These are phyloP conservation scores for Dendroctonus ponderosae DNA, from an alignment of 1,140 invertebrate genomes.

Conservation along the genomic window DNA sequence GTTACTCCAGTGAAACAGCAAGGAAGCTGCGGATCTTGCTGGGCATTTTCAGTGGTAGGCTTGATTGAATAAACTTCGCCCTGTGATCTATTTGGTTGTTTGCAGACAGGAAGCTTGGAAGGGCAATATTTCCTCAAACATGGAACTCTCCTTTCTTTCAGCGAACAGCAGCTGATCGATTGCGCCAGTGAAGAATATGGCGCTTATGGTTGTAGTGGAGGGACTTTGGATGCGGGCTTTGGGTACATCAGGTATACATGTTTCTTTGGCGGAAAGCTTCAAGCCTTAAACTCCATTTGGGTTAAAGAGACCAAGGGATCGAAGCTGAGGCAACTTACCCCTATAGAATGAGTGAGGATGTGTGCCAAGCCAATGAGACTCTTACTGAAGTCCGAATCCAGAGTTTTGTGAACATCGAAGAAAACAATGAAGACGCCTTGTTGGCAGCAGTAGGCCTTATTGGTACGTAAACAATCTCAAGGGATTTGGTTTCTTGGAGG, in stretches of 20 bases:
- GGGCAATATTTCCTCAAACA: slow-evolving; percentile 88
- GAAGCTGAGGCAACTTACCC: slow-evolving; percentile 89
- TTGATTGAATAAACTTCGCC: neutral
- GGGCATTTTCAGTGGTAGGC: slow-evolving; percentile 53
- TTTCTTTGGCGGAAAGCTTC: neutral
- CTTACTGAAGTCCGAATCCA: slow-evolving; percentile 75
- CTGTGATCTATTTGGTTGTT: slow-evolving; percentile 33
- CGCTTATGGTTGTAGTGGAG: slow-evolving; percentile 80
- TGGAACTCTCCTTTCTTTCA: slow-evolving; percentile 83
- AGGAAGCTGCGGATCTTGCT: slow-evolving; percentile 53
- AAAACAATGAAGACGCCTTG: slow-evolving; percentile 71
- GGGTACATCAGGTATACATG: slow-evolving; percentile 70
- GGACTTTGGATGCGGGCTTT: slow-evolving; percentile 89
- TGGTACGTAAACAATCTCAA: slow-evolving; percentile 11
- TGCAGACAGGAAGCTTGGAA: slow-evolving; percentile 90
- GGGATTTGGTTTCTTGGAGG: slow-evolving; percentile 4
- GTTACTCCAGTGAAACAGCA: slow-evolving; percentile 39
- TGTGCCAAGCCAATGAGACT: slow-evolving; percentile 58
- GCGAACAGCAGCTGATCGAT: slow-evolving; percentile 96
- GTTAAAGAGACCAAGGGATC: slow-evolving; percentile 72
- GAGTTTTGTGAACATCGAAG: slow-evolving; percentile 77
- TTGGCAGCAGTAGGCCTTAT: slow-evolving; percentile 69
- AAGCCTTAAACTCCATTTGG: neutral
- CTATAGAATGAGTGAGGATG: slow-evolving; percentile 75
- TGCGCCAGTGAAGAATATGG: slow-evolving; percentile 57